Base-by-base conservation (phyloP, 2,797 vertebrate species). In the Anguilla anguilla region DNA sequence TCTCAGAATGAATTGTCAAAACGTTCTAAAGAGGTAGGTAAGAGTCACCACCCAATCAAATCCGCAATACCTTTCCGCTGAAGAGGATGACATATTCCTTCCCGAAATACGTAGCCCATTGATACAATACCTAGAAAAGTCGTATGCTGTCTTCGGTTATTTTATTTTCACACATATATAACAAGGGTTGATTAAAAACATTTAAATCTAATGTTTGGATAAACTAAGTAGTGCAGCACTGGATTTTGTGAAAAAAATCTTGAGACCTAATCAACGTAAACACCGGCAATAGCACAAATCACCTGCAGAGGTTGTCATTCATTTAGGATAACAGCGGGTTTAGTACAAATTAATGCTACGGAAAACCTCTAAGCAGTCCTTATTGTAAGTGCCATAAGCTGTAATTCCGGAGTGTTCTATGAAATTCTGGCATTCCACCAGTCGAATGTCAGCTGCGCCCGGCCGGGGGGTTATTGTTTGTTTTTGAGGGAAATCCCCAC, bases 401-500 rank as follows among this genome's bases (percentile, higher is more conserved):
- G 43, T 81, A n/a, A 81, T 81, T 81, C 19, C 25, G 43, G 77
- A 49, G 17, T 9, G 39, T 22, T 25, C 43, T 46, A 81, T 10
- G 39, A 81, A 49, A 43, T 49, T 19, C 19, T 46, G 28, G 1
- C 3, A 13, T 39, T 39, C 35, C 35, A 6, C 22, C 15, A 35
- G 28, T 59, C 25, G 39, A 35, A 35, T 19, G 28, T 59, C 61
- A 72, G n/a, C 85, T 5, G 4, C 67, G 11, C 64, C 19, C 10
- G 49, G 64, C 64, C 17, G 3, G n/a, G 39, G 67, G 64, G 43
- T n/a, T 25, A 51, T 39, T 86, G 11, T 86, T 39, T 69, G 61
- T 49, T 86, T 53, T 86, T 77, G 51, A 53, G 57, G 72, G 85
- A 67, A 79, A 46, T 77, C 72, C 15, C 85, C n/a, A n/a, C 94